Percentiles rank a stretch among this genome's conserved stretches.
phyloP scores from a whole-genome alignment of 2,888 invertebrate species.

The Magallana nippona region DNA sequence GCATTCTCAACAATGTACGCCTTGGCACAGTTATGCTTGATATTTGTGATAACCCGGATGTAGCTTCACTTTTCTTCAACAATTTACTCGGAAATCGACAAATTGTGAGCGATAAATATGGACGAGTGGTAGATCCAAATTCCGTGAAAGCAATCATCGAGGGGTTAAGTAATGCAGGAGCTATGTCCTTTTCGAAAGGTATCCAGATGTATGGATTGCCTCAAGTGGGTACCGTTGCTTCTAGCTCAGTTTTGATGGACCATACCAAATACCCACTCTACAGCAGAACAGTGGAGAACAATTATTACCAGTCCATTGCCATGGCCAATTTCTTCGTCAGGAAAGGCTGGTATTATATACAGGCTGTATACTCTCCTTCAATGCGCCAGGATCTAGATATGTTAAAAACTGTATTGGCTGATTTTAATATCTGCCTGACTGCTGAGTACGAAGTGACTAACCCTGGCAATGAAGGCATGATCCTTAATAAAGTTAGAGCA shows the following conservation, averaged over 20 bases:
- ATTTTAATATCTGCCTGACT: conserved; percentile 62
- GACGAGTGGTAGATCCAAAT: conserved; percentile 63
- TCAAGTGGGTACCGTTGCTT: conserved; percentile 77
- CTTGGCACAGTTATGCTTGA: conserved; percentile 71
- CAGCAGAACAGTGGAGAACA: conserved; percentile 67
- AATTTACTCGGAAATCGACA: conserved; percentile 65
- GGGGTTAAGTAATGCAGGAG: conserved; percentile 56
- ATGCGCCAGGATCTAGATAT: conserved; percentile 62
- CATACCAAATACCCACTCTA: conserved; percentile 64
- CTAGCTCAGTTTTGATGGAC: conserved; percentile 54
- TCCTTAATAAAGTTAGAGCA: conserved; percentile 59
- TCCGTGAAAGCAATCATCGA: conserved; percentile 68
- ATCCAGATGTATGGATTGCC: conserved; percentile 82
- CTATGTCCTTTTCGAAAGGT: conserved; percentile 75
- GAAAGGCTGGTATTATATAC: conserved; percentile 79
- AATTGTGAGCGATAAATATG: conserved; percentile 55
- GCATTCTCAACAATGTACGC: conserved; percentile 59
- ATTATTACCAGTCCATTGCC: conserved; percentile 66
- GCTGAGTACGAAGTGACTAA: conserved; percentile 55
- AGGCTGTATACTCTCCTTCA: conserved; percentile 64
- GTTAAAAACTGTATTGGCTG: conserved; percentile 53
- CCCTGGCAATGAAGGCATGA: conserved; percentile 46
- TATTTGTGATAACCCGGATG: conserved; percentile 64
- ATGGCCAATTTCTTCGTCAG: conserved; percentile 75
- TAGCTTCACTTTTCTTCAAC: conserved; percentile 63